phyloP scores from a whole-genome alignment of 2,113 vertebrate species.

The Anser brachyrhynchus region DNA sequence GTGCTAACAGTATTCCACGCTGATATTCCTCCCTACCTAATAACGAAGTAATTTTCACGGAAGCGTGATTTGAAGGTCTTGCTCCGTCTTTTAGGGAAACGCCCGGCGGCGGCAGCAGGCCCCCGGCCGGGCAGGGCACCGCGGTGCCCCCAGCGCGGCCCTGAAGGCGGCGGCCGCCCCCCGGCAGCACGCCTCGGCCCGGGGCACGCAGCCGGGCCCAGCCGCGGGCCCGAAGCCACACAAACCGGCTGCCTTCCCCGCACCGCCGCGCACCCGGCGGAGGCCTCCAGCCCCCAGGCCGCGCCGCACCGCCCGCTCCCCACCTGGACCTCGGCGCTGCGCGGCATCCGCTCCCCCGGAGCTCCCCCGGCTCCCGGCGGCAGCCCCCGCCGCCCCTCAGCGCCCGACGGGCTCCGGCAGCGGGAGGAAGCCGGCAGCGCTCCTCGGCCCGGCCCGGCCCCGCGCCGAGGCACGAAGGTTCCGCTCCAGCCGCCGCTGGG shows the following conservation, averaged over 20 bases:
- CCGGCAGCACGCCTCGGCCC: background rate
- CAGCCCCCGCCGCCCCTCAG: too few species aligned
- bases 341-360: rapidly evolving
- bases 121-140: background rate
- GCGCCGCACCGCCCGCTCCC: background rate
- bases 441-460: background rate
- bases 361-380: background rate
- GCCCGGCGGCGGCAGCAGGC: too few species aligned
- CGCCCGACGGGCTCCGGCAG: too few species aligned
- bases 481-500: background rate
- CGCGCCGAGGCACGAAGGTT: background rate
- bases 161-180: rapidly evolving
- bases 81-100: too few species aligned
- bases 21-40: background rate
- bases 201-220: too few species aligned
- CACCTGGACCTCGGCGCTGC: background rate
- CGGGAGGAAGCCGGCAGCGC: slow-evolving; percentile 6
- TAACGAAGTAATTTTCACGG: rapidly evolving
- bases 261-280: too few species aligned
- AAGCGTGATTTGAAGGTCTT: rapidly evolving
- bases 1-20: rapidly evolving
- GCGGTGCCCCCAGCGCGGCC: rapidly evolving
- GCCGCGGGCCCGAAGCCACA: too few species aligned
- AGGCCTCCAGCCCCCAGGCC: background rate
- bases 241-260: too few species aligned